Evolutionary conservation across 30 jellyfish, hydroid and myxozoan genomes (phyloP).

Genomic region (Aurelia sp.): DNA sequence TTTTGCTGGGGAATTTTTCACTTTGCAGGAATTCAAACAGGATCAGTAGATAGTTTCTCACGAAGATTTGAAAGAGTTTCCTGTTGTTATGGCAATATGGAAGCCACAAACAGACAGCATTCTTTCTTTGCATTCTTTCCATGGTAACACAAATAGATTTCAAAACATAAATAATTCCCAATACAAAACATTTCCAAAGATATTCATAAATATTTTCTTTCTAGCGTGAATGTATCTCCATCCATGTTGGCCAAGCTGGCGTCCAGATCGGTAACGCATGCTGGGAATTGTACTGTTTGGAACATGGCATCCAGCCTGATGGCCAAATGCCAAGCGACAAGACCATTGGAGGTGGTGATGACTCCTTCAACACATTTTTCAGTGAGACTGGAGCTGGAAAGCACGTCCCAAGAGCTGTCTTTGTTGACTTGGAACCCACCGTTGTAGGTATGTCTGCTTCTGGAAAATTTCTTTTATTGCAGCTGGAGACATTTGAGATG

Average conservation of each 20-base stretch:
- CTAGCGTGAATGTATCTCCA: slow-evolving; percentile 95
- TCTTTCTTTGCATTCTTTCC: too few species aligned
- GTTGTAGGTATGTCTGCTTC: slow-evolving; percentile 77
- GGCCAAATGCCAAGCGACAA: slow-evolving; percentile 97
- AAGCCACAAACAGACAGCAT: neutral
- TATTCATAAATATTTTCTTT: neutral
- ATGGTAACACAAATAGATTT: too few species aligned
- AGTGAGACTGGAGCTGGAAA: slow-evolving; percentile 98
- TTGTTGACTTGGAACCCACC: slow-evolving; percentile 92
- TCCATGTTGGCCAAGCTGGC: slow-evolving; percentile 98
- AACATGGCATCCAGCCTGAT: slow-evolving; percentile 98
- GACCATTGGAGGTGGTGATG: slow-evolving; percentile 97
- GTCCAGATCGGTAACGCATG: slow-evolving; percentile 96
- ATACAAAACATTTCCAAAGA: too few species aligned
- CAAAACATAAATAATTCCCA: too few species aligned
- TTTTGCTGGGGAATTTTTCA: too few species aligned
- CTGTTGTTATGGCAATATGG: neutral
- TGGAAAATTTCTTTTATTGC: too few species aligned
- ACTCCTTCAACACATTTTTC: slow-evolving; percentile 93
- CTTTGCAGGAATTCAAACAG: too few species aligned
- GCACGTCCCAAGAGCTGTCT: slow-evolving; percentile 95
- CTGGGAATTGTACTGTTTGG: slow-evolving; percentile 97
- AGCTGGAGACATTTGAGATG: neutral
- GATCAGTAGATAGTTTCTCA: too few species aligned
- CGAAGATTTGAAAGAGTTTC: neutral